Evolutionary conservation across 2,113 vertebrate species (phyloP), one percentile per base, ranked within the genome.

Genomic region (Kobus ellipsiprymnus): DNA sequence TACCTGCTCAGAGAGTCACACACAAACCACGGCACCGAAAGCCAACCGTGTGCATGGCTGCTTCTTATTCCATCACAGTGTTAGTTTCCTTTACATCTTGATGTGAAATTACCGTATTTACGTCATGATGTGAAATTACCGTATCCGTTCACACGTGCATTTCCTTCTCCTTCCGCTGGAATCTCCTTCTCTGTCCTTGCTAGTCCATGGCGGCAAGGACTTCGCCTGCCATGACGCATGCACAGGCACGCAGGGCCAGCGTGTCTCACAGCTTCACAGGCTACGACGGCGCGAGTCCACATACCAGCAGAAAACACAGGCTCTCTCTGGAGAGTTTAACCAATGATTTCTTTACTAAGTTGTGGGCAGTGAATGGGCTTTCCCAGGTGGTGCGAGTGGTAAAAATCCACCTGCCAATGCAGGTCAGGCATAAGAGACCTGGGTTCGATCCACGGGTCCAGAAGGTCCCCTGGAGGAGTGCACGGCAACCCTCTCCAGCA

Each of bases 41-140:
- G 55, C 27, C 15, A 19, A 62, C 29, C 30, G 1, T 1, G 5
- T 27, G 14, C n/a, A 33, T 0, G 2, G 9, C 1, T 27, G 52
- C 6, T 85, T 59, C 33, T 44, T 16, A 44, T 19, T 52, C 29
- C 27, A n/a, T 50, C 6, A 50, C 17, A 9, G 2, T 5, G 5
- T 52, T 40, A 21, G 62, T 40, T 40, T 40, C 40, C 40, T 25
- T 44, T 36, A 27, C 1, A 2, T 44, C 78, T 12, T 8, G 48
- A 1, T 33, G 29, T 44, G 44, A 27, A 40, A 33, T 25, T 6
- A 14, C 6, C 52, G 40, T 33, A 16, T 25, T 44, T 36, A 27
- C 1, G 3, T 44, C 78, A 23, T 8, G 48, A 1, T 33, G 29
- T 44, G 44, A 27, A 40, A 33, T 25, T 6, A 14, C 6, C 52